Evolutionary conservation across 2,888 invertebrate species (phyloP).

Genomic region (Diabrotica balteata): DNA sequence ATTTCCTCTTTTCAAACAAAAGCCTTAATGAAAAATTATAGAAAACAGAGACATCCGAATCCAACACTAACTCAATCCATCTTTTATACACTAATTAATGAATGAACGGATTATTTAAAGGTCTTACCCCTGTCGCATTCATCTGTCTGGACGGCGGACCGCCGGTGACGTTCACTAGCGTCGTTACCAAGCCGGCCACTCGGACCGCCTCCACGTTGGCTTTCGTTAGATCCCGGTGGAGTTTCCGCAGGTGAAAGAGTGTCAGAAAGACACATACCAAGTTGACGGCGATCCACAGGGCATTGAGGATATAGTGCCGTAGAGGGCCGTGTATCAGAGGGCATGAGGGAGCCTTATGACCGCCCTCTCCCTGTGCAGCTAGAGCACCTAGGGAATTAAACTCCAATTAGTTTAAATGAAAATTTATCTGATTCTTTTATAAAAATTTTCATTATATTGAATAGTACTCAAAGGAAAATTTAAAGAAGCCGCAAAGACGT

Average conservation of each 20-base stretch:
- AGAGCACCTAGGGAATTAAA: conserved; percentile 68
- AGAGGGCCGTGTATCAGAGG: conserved; percentile 87
- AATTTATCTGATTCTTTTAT: background rate
- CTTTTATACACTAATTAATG: conserved; percentile 6
- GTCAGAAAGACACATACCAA: conserved; percentile 85
- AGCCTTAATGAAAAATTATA: too few relatives aligned
- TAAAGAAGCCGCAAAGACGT: background rate
- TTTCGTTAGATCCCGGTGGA: conserved; percentile 83
- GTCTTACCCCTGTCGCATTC: conserved; percentile 47
- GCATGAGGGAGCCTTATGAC: conserved; percentile 82
- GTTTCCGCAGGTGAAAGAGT: conserved; percentile 81
- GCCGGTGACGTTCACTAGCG: conserved; percentile 82
- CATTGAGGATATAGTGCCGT: conserved; percentile 88
- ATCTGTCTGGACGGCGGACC: conserved; percentile 50
- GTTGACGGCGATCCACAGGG: conserved; percentile 89
- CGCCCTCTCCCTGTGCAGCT: conserved; percentile 79
- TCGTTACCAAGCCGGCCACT: conserved; percentile 82
- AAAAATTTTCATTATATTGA: background rate
- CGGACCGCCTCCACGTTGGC: conserved; percentile 85
- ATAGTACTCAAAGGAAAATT: background rate
- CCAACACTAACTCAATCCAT: conserved; percentile 38
- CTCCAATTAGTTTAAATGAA: too few relatives aligned
- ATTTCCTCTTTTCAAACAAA: too few relatives aligned
- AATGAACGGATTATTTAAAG: too few relatives aligned
- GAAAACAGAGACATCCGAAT: too few relatives aligned